A percentile compares a stretch with the other conserved stretches of the same genome.
Conservation (phyloP, 2,888 invertebrate species). For the Tiphia femorata region DNA sequence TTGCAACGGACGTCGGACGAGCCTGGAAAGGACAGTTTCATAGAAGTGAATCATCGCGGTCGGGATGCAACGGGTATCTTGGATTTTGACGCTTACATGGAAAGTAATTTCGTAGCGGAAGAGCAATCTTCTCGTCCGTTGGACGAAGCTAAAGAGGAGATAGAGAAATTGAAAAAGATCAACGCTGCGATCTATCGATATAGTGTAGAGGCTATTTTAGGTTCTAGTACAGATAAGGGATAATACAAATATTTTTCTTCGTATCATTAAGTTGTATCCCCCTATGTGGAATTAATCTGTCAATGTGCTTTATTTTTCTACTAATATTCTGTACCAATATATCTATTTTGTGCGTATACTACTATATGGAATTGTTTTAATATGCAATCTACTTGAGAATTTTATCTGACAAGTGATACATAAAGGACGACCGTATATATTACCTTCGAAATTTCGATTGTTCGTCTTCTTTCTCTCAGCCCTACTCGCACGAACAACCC, state of each 20-base stretch:
- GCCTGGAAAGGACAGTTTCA: conserved; percentile 68
- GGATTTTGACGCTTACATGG: conserved; percentile 36
- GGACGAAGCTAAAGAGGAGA: conserved; percentile 42
- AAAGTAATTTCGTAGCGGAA: background rate
- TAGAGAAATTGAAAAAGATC: conserved; percentile 48
- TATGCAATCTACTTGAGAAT: too few species aligned
- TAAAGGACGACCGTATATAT: too few species aligned
- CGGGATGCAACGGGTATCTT: conserved; percentile 30
- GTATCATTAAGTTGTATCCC: background rate
- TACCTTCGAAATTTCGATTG: too few species aligned
- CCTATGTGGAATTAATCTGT: too few species aligned
- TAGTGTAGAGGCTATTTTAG: conserved; percentile 20
- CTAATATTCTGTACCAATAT: too few species aligned
- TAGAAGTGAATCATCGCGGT: conserved; percentile 49
- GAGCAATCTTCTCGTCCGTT: conserved; percentile 17
- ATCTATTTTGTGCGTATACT: too few species aligned
- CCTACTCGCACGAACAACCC: too few species aligned
- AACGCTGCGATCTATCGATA: conserved; percentile 51
- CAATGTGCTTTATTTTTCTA: too few species aligned
- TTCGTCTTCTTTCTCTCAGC: too few species aligned
- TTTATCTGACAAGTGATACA: too few species aligned
- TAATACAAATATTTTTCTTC: background rate
- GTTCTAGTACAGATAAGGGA: background rate
- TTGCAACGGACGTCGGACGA: conserved; percentile 77
- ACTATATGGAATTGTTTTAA: too few species aligned